Base-by-base conservation (phyloP, 2,113 vertebrate species). In the Cyprinodon brontotheroides region DNA sequence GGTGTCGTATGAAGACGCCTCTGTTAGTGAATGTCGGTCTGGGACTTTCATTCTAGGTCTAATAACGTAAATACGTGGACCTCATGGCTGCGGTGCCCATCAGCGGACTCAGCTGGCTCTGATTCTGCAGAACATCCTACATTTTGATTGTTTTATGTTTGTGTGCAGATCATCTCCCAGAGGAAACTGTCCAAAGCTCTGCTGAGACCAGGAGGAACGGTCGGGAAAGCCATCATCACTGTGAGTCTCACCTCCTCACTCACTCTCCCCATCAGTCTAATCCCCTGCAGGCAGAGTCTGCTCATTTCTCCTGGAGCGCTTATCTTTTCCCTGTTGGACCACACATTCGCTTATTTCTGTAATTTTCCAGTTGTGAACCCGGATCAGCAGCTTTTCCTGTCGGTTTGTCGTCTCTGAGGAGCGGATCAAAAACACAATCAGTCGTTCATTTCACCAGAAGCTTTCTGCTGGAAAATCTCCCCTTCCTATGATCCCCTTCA, bases 101-200 rank as follows among this genome's bases (percentile, higher is more conserved):
- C 29, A 29, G 29, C 29, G 29, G 29, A 29, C 29, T 29, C 29
- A 29, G 29, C 29, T 29, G 29, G 29, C 29, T 29, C 29, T 29
- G 29, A 29, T 29, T 29, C 29, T 29, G 29, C 29, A 29, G 29
- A 29, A 29, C 29, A 29, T 29, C 29, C 29, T 29, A 29, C 29
- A 29, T 29, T 29, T 29, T 29, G 29, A 29, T 29, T 12, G 9
- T 13, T 41, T 10, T 40, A 7, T 68, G 45, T 43, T 4, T 78
- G 61, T 83, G 70, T 48, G 0, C 92, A 99, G 98, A 99, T 99
- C 81, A 93, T 99, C 85, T 98, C 97, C 79, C 98, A 99, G 94
- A 96, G 97, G 84, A 99, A 98, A 79, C 93, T 99, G 76, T 96
- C 96, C 79, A 99, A 97, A 92, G 96, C 96, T 69, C 94, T 99